These are phyloP conservation scores for Glossosoma conforme DNA, from an alignment of 1,140 invertebrate genomes.

Conservation along the genomic window DNA sequence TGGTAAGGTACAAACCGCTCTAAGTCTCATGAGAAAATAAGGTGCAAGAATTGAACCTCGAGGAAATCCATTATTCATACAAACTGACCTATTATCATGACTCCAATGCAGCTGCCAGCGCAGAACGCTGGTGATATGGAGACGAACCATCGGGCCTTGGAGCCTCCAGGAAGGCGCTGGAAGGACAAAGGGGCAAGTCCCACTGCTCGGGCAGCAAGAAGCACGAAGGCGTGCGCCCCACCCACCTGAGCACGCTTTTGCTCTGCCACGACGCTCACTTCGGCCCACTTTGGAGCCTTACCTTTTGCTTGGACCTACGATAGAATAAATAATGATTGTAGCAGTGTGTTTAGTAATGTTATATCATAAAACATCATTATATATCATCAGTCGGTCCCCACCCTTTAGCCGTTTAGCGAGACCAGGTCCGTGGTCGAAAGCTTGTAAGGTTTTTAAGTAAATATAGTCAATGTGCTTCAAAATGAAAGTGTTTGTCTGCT, in stretches of 20 bases:
- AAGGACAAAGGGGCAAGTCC: slow-evolving; percentile 44
- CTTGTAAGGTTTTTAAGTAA: too few species aligned
- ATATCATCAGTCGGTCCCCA: too few species aligned
- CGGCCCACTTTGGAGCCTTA: background rate
- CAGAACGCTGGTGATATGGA: slow-evolving; percentile 40
- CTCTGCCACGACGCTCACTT: background rate
- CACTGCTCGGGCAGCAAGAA: slow-evolving; percentile 39
- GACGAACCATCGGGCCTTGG: slow-evolving; percentile 36
- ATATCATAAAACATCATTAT: background rate
- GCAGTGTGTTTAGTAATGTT: background rate
- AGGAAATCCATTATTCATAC: too few species aligned
- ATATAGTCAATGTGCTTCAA: too few species aligned
- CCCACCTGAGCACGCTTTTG: slow-evolving; percentile 12
- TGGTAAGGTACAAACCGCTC: too few species aligned
- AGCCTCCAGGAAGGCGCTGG: slow-evolving; percentile 31
- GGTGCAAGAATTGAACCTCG: too few species aligned
- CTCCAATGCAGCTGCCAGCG: slow-evolving; percentile 41
- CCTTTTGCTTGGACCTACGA: slow-evolving; percentile 35
- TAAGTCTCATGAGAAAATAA: too few species aligned
- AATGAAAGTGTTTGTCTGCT: too few species aligned
- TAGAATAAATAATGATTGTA: background rate
- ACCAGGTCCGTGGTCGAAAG: too few species aligned
- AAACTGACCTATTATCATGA: slow-evolving; percentile 39
- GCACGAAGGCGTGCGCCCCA: slow-evolving; percentile 28
- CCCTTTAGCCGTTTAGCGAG: too few species aligned